A percentile compares a stretch with the other conserved stretches of the same genome.
Conservation (phyloP, 2,888 invertebrate genomes). For the Phyllotreta striolata region DNA sequence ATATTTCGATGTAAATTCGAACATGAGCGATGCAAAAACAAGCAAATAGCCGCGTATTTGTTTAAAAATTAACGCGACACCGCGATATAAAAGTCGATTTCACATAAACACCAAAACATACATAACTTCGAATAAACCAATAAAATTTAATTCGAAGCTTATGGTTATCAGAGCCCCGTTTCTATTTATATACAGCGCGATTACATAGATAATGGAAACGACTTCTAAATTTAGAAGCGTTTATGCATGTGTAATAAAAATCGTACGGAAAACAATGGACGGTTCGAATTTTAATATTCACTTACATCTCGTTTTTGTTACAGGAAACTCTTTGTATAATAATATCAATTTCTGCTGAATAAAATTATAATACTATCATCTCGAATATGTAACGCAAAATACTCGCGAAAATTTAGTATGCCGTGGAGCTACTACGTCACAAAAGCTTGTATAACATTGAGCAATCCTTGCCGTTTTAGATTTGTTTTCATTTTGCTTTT, state of each 20-base stretch:
- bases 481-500: too few relatives aligned
- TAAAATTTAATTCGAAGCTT: slow-evolving; percentile 20
- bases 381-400: too few relatives aligned
- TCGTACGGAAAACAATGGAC: slow-evolving; percentile 17
- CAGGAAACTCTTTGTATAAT: too few relatives aligned
- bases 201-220: slow-evolving; percentile 38
- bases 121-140: slow-evolving; percentile 21
- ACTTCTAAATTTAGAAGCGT: slow-evolving; percentile 40
- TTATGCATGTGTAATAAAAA: slow-evolving; percentile 24
- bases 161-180: slow-evolving; percentile 17
- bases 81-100: slow-evolving; percentile 16
- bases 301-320: neutral
- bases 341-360: too few relatives aligned
- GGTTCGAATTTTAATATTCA: slow-evolving; percentile 6
- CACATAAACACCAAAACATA: slow-evolving; percentile 7
- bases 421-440: too few relatives aligned
- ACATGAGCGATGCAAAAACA: slow-evolving; percentile 1
- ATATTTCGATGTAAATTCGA: neutral
- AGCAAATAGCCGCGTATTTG: slow-evolving; percentile 7
- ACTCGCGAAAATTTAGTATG: too few relatives aligned
- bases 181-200: slow-evolving; percentile 42
- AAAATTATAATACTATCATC: too few relatives aligned
- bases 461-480: too few relatives aligned
- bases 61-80: slow-evolving; percentile 17
- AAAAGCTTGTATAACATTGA: too few relatives aligned